Base-by-base conservation (phyloP, 2,888 invertebrate genomes). In the Drosophila algonquin region DNA sequence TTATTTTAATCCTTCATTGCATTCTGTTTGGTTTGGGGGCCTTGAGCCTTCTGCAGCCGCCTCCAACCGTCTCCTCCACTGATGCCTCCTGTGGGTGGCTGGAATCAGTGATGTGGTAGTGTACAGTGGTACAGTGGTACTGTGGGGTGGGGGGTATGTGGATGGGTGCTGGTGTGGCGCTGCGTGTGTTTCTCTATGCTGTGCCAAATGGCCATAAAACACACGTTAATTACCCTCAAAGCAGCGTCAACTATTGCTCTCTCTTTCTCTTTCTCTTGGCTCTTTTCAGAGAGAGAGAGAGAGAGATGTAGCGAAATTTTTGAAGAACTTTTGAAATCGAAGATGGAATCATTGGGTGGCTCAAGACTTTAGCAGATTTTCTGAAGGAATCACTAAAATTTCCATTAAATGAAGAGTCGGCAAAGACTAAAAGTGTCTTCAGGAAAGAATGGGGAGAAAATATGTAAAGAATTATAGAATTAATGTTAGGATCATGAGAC, bases 1-100 rank as follows among this genome's bases (percentile, higher is more conserved):
- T 90, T 90, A 90, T 90, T 90, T 91, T 90, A 90, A 90, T 90
- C 91, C 91, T 84, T 82, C 80, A 80, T 79, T 83, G 87, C 82
- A 83, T 73, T 80, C 57, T 56, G 55, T 60, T 75, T 59, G 77
- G 68, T 45, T 72, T 71, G 73, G 64, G 64, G 56, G 65, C 55
- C 63, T 69, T 58, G 63, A 61, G 62, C 52, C 47, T 18, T 48
- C 24, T 48, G 35, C 51, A 27, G 52, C 32, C 24, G 24, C 24
- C 24, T 18, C 18, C 46, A 54, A 52, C 18, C 45, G 6, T 40
- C 40, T 40, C n/a, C 9, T 21, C 21, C 30, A 18, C 4, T 8
- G 9, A 1, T 16, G 10, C 21, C 59, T 35, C 30, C 47, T 1
- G 46, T 1, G 21, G 24, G 24, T 46, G 2, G 18, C 12, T 35